Evolutionary conservation across 2,888 invertebrate genomes (phyloP), one percentile per base, ranked within the genome.

Genomic region (Pseudolycoriella hygida): DNA sequence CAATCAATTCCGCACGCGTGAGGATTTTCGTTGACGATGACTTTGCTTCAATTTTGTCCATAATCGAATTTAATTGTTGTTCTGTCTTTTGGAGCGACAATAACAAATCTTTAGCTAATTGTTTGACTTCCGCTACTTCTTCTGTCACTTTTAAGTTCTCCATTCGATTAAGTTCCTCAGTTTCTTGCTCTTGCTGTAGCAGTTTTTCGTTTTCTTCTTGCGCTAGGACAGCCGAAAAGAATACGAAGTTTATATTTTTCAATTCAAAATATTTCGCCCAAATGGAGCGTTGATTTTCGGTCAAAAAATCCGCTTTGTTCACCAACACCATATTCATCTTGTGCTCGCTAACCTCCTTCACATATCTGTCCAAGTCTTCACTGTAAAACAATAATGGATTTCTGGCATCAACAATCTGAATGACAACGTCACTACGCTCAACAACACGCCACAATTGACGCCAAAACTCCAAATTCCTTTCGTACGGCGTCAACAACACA

Each of bases 391-490:
- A 67, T 41, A 96, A 66, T 1, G 98, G 98, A 70, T 97, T 94
- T 51, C 98, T 73, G 0, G 92, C 94, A 71, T 98, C 98, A 12
- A 97, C 82, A 50, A 99, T 88, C 63, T 99, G 87, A 12, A 92
- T 76, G 14, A 96, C 72, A 0, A 96, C 76, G 67, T 96, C 90
- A 59, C 93, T 89, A 53, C 87, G 77, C 62, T 99, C 98, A n/a
- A 98, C 76, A 0, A 98, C 97, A 53, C 97, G 74, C 98, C 98
- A 99, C 30, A 99, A 62, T 61, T 99, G 98, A 42, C 94, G 75
- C 98, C 98, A 98, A 55, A 98, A 87, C 60, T 98, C 94, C 17
- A 97, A 63, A 66, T 98, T 99, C 57, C 90, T 85, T 59, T 99
- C 98, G 64, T 92, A 98, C 0, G 98, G 98, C 1, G 98, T 99